These are phyloP conservation scores for Pelosia muscerda DNA, from an alignment of 2,888 invertebrate species.

Conservation along the genomic window DNA sequence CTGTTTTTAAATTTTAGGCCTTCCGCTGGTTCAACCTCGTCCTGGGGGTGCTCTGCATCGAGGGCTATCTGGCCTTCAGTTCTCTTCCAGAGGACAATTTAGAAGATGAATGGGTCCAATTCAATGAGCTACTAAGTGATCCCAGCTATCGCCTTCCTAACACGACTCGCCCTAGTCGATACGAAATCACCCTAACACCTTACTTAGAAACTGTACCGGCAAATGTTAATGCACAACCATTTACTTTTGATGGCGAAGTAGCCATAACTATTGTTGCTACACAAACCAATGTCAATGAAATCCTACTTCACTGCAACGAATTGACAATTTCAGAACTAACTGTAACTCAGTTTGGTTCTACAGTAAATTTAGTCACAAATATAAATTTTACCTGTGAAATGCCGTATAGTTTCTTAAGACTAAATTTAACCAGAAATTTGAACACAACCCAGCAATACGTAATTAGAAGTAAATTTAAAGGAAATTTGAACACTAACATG, in stretches of 20 bases:
- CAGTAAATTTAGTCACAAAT: slow-evolving; percentile 48
- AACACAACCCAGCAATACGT: slow-evolving; percentile 80
- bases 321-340: slow-evolving; percentile 74
- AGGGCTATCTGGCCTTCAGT: slow-evolving; percentile 64
- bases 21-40: slow-evolving; percentile 67
- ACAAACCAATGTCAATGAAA: slow-evolving; percentile 56
- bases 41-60: slow-evolving; percentile 64
- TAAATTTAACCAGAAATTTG: slow-evolving; percentile 55
- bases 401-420: slow-evolving; percentile 67
- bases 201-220: slow-evolving; percentile 68
- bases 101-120: slow-evolving; percentile 74
- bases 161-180: slow-evolving; percentile 82
- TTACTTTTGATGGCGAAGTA: slow-evolving; percentile 78
- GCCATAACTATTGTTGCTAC: slow-evolving; percentile 64
- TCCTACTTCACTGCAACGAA: slow-evolving; percentile 77
- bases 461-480: slow-evolving; percentile 89
- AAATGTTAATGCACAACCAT: slow-evolving; percentile 44
- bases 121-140: slow-evolving; percentile 60
- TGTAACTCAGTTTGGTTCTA: slow-evolving; percentile 45
- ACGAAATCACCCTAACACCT: slow-evolving; percentile 83
- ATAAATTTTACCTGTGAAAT: slow-evolving; percentile 62
- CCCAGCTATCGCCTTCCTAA: slow-evolving; percentile 78
- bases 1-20: slow-evolving; percentile 51
- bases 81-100: slow-evolving; percentile 55
- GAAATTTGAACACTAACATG: slow-evolving; percentile 90